Evolutionary conservation across 2,113 vertebrate genomes (phyloP).

Genomic region (Isurus oxyrinchus): DNA sequence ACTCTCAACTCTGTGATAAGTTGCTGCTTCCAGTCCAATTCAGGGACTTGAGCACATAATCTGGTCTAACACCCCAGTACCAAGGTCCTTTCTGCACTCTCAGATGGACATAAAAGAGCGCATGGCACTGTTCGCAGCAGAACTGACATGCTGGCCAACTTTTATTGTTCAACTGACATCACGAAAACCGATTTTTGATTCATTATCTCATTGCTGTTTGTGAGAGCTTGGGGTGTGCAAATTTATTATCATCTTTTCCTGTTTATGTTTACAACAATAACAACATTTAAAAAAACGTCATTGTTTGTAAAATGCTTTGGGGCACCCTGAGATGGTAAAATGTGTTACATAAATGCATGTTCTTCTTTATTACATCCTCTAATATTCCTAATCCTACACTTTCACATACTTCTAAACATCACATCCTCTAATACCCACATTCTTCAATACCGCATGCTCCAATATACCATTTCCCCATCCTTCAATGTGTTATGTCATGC

Average conservation of each 20-base stretch:
- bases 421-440: background rate
- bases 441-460: too few species aligned
- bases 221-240: background rate
- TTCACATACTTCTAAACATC: background rate
- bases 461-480: too few species aligned
- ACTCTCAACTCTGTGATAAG: background rate
- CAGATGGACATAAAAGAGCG: background rate
- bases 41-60: background rate
- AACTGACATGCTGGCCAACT: background rate
- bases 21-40: background rate
- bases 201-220: background rate
- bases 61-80: too few species aligned
- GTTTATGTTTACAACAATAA: background rate
- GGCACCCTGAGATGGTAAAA: background rate
- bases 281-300: background rate
- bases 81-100: background rate
- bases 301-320: background rate
- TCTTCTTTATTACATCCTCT: background rate
- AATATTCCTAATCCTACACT: background rate
- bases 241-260: background rate
- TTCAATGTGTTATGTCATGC: background rate
- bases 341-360: background rate
- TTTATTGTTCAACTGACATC: background rate
- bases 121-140: background rate
- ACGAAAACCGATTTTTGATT: background rate